Evolutionary conservation across 2,797 vertebrate genomes (phyloP).

Genomic region (Emydoidea blandingii): DNA sequence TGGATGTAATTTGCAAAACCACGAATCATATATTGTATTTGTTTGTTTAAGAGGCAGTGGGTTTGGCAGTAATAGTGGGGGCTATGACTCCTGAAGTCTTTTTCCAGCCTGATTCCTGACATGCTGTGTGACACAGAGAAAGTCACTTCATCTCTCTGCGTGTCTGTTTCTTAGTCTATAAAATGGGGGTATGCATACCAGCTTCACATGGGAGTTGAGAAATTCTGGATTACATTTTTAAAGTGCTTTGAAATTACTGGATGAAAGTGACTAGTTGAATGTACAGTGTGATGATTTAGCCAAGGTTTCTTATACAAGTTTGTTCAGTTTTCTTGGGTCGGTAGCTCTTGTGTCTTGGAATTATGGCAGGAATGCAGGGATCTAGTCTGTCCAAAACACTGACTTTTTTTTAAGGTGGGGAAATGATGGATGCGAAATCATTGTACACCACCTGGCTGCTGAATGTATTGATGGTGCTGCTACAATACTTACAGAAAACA

Average conservation of each 20-base stretch:
- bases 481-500: slow-evolving; percentile 65
- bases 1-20: accelerated
- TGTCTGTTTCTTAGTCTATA: not conserved
- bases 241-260: not conserved
- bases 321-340: not conserved
- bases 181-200: accelerated
- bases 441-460: slow-evolving; percentile 72
- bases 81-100: not conserved
- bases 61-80: not conserved
- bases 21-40: not conserved
- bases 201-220: accelerated
- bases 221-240: not conserved
- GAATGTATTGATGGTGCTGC: slow-evolving; percentile 1
- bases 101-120: not conserved
- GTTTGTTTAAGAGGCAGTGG: not conserved
- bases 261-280: not conserved
- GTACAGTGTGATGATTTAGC: not conserved
- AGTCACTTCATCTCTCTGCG: accelerated
- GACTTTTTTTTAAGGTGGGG: slow-evolving; percentile 48
- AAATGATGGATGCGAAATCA: slow-evolving; percentile 67
- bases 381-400: slow-evolving; percentile 55
- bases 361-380: slow-evolving; percentile 25
- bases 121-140: not conserved
- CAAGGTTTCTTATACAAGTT: not conserved
- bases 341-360: not conserved